phyloP scores from a whole-genome alignment of 2,113 vertebrate genomes.

The Apus apus region DNA sequence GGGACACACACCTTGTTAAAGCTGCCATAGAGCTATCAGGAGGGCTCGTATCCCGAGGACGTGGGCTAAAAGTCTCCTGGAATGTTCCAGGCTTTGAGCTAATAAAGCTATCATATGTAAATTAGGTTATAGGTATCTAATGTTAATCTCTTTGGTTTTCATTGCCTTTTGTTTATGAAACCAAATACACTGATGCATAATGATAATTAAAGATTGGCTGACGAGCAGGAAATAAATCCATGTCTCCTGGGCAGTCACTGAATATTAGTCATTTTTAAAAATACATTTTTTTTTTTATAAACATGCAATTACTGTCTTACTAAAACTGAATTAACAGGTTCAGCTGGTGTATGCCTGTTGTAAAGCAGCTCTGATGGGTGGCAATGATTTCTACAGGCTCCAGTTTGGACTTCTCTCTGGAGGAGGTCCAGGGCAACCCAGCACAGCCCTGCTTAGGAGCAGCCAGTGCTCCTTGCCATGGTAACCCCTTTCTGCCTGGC shows the following conservation, averaged over 20 bases:
- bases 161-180: conserved; percentile 22
- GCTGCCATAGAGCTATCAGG: accelerated
- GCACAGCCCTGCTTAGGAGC: background rate
- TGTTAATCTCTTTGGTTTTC: background rate
- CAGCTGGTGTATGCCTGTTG: background rate
- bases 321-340: background rate
- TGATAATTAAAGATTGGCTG: background rate
- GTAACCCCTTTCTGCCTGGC: background rate
- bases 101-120: background rate
- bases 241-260: background rate
- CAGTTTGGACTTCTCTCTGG: background rate
- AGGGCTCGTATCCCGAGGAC: accelerated
- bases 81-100: conserved; percentile 30
- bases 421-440: background rate
- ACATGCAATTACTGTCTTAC: background rate
- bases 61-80: background rate
- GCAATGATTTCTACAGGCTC: background rate
- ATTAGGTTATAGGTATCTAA: conserved; percentile 22
- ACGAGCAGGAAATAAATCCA: background rate
- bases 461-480: background rate
- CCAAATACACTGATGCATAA: background rate
- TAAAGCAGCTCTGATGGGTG: background rate
- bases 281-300: background rate
- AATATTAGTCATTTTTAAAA: background rate
- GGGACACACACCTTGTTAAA: background rate